A percentile compares a stretch with the other conserved stretches of the same genome.
Conservation (phyloP, 2,797 vertebrate species). For the Heliangelus exortis region DNA sequence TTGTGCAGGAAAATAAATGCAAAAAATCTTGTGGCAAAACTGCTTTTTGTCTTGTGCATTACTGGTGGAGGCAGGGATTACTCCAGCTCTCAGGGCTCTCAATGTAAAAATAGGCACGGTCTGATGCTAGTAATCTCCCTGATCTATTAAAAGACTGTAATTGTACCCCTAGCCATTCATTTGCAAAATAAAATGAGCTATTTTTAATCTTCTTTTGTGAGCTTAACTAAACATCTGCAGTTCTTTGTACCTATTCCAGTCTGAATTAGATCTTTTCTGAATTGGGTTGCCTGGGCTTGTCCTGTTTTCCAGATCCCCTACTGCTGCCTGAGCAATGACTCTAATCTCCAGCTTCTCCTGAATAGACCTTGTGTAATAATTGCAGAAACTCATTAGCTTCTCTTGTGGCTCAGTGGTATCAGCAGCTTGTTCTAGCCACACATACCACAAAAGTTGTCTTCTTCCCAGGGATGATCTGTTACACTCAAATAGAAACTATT, state of each 20-base stretch:
- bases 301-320: not conserved
- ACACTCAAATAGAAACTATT: not conserved
- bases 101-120: not conserved
- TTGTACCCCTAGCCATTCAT: not conserved
- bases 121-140: not conserved
- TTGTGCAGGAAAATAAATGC: not conserved
- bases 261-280: not conserved
- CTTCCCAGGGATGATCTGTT: not conserved
- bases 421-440: not conserved
- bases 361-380: not conserved
- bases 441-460: not conserved
- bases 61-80: not conserved
- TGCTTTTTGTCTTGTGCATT: not conserved
- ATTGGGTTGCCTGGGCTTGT: not conserved
- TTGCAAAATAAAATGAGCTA: slow-evolving; percentile 12
- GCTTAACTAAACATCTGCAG: not conserved
- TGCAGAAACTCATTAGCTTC: slow-evolving; percentile 42
- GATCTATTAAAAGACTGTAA: not conserved
- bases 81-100: not conserved
- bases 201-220: slow-evolving; percentile 1
- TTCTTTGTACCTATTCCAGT: not conserved
- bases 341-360: not conserved
- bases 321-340: not conserved
- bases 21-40: not conserved
- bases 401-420: not conserved